These are phyloP conservation scores for Charadrius vociferus DNA, from an alignment of 2,113 vertebrate genomes.

Conservation along the genomic window DNA sequence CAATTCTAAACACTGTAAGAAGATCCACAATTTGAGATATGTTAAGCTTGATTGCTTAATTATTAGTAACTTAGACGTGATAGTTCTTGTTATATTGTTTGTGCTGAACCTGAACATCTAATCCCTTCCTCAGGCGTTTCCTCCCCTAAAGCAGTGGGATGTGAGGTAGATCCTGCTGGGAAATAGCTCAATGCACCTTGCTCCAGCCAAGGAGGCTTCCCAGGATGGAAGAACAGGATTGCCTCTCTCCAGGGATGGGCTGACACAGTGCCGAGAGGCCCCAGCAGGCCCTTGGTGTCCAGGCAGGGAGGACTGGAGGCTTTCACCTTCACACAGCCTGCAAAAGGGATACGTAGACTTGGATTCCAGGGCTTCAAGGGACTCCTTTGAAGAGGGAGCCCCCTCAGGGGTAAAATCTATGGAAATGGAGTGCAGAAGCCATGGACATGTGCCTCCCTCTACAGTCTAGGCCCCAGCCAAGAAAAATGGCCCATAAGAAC, in stretches of 20 bases:
- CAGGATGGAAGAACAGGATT: not conserved
- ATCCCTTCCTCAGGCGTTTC: not conserved
- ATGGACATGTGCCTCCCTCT: not conserved
- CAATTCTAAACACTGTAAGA: not conserved
- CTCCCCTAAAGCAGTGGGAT: not conserved
- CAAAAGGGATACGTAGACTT: accelerated
- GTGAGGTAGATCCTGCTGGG: not conserved
- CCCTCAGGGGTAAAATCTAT: not conserved
- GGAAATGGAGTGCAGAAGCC: not conserved
- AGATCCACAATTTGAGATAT: not conserved
- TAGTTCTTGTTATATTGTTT: not conserved
- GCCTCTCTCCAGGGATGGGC: not conserved
- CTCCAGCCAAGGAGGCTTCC: not conserved
- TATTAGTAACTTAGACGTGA: not conserved
- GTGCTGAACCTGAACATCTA: not conserved
- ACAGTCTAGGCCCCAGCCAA: not conserved
- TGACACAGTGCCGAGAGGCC: accelerated
- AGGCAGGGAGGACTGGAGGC: not conserved
- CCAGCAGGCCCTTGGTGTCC: not conserved
- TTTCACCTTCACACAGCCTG: not conserved
- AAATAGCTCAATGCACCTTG: not conserved
- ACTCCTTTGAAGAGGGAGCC: not conserved
- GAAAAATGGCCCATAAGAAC: not conserved
- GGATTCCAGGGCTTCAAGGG: not conserved
- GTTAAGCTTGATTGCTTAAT: not conserved